phyloP scores from a whole-genome alignment of 2,113 vertebrate genomes.

The Phasianus colchicus region DNA sequence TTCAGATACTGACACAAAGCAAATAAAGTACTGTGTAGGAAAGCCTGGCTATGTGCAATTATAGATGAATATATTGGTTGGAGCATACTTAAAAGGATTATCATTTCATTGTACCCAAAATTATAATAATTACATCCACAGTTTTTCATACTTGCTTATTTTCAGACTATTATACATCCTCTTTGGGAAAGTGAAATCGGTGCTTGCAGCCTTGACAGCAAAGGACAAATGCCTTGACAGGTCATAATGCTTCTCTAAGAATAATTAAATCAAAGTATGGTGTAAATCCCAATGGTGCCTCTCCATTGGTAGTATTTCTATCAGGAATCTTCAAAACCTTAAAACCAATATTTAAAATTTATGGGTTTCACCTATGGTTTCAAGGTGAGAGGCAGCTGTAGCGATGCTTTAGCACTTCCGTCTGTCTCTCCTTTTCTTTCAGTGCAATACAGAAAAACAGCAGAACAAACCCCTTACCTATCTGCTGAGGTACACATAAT shows the following conservation, averaged over 20 bases:
- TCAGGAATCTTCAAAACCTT: slow-evolving; percentile 54
- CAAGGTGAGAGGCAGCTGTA: slow-evolving; percentile 61
- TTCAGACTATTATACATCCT: neutral
- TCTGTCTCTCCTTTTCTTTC: neutral
- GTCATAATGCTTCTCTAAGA: slow-evolving; percentile 36
- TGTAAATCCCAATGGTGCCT: slow-evolving; percentile 62
- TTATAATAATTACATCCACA: neutral
- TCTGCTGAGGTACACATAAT: neutral
- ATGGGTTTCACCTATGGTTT: slow-evolving; percentile 23
- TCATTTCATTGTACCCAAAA: neutral
- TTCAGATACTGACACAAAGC: neutral
- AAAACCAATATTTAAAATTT: slow-evolving; percentile 61
- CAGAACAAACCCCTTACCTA: neutral
- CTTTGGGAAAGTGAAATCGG: slow-evolving; percentile 5
- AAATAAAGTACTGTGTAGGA: neutral
- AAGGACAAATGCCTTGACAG: slow-evolving; percentile 70
- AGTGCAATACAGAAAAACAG: neutral
- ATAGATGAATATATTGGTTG: neutral
- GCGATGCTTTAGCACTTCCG: neutral
- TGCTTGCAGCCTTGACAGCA: slow-evolving; percentile 60
- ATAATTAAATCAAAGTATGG: slow-evolving; percentile 68
- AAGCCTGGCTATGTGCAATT: neutral
- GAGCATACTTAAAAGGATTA: neutral
- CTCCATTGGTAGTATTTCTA: slow-evolving; percentile 64
- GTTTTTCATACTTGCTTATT: neutral